A percentile compares a stretch with the other conserved stretches of the same genome.
Conservation (phyloP, 2,797 vertebrate genomes). For the Alca torda region DNA sequence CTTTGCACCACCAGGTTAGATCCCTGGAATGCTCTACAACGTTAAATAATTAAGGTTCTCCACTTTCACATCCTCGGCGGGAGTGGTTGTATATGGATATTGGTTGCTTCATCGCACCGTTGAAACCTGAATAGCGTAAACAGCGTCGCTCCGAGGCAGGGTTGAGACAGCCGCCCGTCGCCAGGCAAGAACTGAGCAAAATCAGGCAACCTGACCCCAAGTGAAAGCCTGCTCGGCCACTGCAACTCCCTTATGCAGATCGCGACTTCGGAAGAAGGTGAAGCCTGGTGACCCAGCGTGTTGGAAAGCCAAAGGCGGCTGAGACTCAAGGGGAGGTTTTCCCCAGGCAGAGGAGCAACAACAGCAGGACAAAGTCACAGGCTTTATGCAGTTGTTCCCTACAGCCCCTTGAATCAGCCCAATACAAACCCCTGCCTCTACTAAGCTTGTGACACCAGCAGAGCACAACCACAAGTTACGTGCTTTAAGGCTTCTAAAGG, state of each 20-base stretch:
- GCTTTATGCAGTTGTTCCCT: not conserved
- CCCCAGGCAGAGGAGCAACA: not conserved
- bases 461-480: not conserved
- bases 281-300: not conserved
- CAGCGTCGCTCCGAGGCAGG: rapidly evolving
- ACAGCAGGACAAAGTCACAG: not conserved
- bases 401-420: not conserved
- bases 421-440: not conserved
- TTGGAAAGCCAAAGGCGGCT: not conserved
- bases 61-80: not conserved
- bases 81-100: rapidly evolving
- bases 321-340: not conserved
- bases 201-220: not conserved
- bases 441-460: not conserved
- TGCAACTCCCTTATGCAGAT: not conserved
- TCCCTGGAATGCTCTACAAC: not conserved
- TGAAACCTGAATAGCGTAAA: not conserved
- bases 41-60: constrained; percentile 4
- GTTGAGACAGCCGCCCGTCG: not conserved
- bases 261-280: rapidly evolving
- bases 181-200: not conserved
- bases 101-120: not conserved
- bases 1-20: not conserved
- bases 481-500: not conserved
- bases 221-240: not conserved